Percentiles rank a stretch among this genome's conserved stretches.
These are phyloP conservation scores for Artibeus jamaicensis DNA, from an alignment of 2,797 vertebrate genomes.

Conservation along the genomic window DNA sequence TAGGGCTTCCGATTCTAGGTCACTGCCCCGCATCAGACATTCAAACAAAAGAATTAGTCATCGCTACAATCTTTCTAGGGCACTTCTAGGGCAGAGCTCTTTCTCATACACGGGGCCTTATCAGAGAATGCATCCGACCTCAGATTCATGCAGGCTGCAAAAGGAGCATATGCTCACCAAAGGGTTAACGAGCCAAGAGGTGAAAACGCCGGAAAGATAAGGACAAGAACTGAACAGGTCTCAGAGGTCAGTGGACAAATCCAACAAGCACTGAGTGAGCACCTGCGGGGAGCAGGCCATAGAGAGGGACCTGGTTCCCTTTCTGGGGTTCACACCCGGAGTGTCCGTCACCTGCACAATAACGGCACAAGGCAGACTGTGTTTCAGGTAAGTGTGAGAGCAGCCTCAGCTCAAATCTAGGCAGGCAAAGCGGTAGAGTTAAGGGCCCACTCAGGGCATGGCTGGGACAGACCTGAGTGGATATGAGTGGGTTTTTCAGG, in stretches of 20 bases:
- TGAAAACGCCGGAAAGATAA: not conserved
- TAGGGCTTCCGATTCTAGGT: not conserved
- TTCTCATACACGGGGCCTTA: rapidly evolving
- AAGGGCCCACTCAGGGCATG: not conserved
- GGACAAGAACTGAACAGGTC: not conserved
- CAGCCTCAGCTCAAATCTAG: not conserved
- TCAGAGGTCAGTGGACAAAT: not conserved
- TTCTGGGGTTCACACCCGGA: not conserved
- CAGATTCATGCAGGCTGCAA: rapidly evolving
- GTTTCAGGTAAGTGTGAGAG: not conserved
- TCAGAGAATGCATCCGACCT: not conserved
- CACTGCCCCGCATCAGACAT: not conserved
- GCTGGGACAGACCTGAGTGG: no score
- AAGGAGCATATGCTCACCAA: not conserved
- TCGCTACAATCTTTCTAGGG: rapidly evolving
- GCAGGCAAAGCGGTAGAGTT: not conserved
- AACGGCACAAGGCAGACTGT: rapidly evolving
- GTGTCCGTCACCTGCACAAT: not conserved
- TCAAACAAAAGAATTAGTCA: not conserved
- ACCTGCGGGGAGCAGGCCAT: not conserved
- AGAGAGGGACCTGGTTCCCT: not conserved
- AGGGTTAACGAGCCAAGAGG: not conserved
- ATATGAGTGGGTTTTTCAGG: not conserved
- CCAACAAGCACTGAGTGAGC: not conserved
- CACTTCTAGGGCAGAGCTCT: not conserved